These are phyloP conservation scores for Drosophila diplacantha DNA, from an alignment of 2,888 invertebrate species.

Conservation along the genomic window DNA sequence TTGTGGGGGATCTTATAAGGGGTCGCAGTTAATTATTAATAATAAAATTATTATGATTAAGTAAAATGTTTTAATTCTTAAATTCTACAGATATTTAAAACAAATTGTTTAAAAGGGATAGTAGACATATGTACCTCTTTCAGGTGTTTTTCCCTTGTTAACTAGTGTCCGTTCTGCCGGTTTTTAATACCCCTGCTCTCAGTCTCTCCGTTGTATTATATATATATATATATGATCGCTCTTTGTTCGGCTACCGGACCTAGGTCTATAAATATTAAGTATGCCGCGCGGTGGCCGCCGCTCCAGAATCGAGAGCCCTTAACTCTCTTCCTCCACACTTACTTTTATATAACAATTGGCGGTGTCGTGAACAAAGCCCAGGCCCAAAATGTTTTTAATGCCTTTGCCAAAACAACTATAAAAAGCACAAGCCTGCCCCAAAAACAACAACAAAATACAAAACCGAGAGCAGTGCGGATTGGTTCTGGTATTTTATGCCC, in stretches of 20 bases:
- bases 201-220: constrained; percentile 5
- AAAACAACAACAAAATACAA: constrained; percentile 40
- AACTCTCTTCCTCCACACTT: constrained; percentile 25
- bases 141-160: neutral
- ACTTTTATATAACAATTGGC: constrained; percentile 15
- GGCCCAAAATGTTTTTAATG: constrained; percentile 42
- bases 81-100: neutral
- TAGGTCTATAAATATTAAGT: constrained; percentile 56
- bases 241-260: constrained; percentile 53
- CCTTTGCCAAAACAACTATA: constrained; percentile 36
- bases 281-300: constrained; percentile 25
- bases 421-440: constrained; percentile 32
- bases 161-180: constrained; percentile 3
- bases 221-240: constrained; percentile 2
- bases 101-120: too few relatives aligned
- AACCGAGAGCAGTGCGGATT: constrained; percentile 37
- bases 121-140: neutral
- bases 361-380: constrained; percentile 27
- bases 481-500: constrained; percentile 62
- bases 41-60: neutral
- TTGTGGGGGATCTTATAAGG: neutral
- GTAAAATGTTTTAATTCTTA: neutral
- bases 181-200: neutral
- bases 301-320: constrained; percentile 25
- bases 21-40: too few relatives aligned